These are phyloP conservation scores for Lycocerus yunnanus DNA, from an alignment of 2,888 invertebrate genomes.

Conservation along the genomic window DNA sequence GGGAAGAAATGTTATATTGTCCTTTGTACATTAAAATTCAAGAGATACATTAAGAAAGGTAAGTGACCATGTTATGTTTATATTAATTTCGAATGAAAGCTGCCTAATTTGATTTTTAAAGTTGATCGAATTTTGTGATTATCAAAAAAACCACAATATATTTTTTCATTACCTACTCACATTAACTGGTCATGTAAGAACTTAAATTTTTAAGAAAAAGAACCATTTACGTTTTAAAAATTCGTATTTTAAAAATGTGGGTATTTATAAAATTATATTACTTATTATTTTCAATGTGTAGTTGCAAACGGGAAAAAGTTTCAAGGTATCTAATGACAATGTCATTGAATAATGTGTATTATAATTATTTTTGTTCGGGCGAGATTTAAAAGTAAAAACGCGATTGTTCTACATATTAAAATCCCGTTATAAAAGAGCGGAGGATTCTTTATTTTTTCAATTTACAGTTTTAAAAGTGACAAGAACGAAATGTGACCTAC, in stretches of 20 bases:
- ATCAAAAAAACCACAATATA: not conserved
- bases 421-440: conserved; percentile 23
- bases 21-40: not conserved
- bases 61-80: not conserved
- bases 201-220: not conserved
- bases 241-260: not conserved
- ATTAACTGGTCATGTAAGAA: not conserved
- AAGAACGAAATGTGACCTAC: conserved; percentile 19
- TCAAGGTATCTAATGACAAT: not conserved
- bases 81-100: not conserved
- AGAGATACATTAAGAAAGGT: not conserved
- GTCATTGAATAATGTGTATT: not conserved
- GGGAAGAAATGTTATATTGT: not conserved
- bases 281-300: not conserved
- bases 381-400: conserved; percentile 25
- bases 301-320: not conserved
- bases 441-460: conserved; percentile 23
- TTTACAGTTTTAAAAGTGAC: conserved; percentile 29
- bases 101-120: not conserved
- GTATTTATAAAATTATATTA: not conserved
- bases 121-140: not conserved
- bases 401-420: conserved; percentile 18
- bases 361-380: not conserved
- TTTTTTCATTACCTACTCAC: not conserved
- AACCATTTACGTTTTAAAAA: not conserved